Evolutionary conservation across 2,888 invertebrate genomes (phyloP).

Genomic region (Hyles lineata): DNA sequence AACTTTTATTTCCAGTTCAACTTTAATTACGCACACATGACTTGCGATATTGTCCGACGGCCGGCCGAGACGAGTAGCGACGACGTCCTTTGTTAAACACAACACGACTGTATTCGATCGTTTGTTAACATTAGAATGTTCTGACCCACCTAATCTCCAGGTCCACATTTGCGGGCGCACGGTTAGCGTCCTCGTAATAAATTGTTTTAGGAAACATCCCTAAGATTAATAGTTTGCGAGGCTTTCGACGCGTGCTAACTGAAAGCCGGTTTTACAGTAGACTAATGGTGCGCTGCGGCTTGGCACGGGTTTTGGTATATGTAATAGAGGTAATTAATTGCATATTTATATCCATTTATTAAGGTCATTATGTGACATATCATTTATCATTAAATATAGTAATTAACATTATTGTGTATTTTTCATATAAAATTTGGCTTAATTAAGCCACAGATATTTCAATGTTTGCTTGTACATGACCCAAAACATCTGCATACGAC

Average conservation of each 20-base stretch:
- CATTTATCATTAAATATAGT: too few species aligned
- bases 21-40: conserved; percentile 73
- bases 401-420: too few species aligned
- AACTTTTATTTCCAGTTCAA: conserved; percentile 52
- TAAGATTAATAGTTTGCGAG: conserved; percentile 76
- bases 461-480: too few species aligned
- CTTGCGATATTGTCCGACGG: conserved; percentile 46
- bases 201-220: conserved; percentile 76
- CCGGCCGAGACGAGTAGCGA: neutral
- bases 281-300: conserved; percentile 53
- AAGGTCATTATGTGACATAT: neutral
- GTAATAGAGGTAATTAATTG: neutral
- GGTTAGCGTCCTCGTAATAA: conserved; percentile 70
- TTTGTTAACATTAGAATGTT: conserved; percentile 60
- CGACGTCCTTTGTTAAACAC: conserved; percentile 46
- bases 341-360: neutral
- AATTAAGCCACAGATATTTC: too few species aligned
- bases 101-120: conserved; percentile 53
- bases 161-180: conserved; percentile 66
- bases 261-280: conserved; percentile 65
- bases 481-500: too few species aligned
- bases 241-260: conserved; percentile 71
- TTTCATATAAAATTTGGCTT: too few species aligned
- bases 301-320: conserved; percentile 9
- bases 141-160: conserved; percentile 67